Base-by-base conservation (phyloP, 2,113 vertebrate genomes). In the Ictalurus punctatus region DNA sequence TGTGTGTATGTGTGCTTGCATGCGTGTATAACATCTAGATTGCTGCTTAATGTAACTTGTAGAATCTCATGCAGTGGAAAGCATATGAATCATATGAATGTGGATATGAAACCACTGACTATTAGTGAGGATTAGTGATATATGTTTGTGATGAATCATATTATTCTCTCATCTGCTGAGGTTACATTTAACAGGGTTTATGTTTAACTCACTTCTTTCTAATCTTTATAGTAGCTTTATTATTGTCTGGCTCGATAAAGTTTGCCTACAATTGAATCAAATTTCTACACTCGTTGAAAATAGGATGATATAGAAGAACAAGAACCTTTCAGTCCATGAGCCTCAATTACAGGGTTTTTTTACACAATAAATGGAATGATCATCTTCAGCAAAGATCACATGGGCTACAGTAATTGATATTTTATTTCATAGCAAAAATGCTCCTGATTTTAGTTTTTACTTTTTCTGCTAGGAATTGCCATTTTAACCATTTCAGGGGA, bases 1-100 rank as follows among this genome's bases (percentile, higher is more conserved):
- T 37, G 92, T 69, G 76, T 85, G 48, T 52, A 9, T 94, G 92
- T 91, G 90, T 71, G 30, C 44, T 48, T 85, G 59, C 61, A 52
- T n/a, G 40, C 19, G 14, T 84, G 83, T 84, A 44, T 34, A 17
- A 40, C 30, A 86, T 59, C 16, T 52, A 69, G 83, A 67, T 59
- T 83, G 58, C 10, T 59, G 63, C 37, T 83, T 83, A 82, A 71
- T 88, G 65, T 73, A 73, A 88, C 44, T 16, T 30, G 16, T 19
- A 52, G 56, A 27, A 88, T 84, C 63, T 82, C n/a, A 58, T 78
- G 48, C n/a, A 52, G 6, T 54, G 48, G 30, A 81, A 87, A 81
- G 58, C 81, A 76, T 61, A n/a, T 25, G 48, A 82, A 81, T 71
- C 67, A 76, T 74, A 44, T 25, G 61, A 82, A 34, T 37, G 27